These are phyloP conservation scores for Callitettix versicolor DNA, from an alignment of 1,140 invertebrate species.

Conservation along the genomic window DNA sequence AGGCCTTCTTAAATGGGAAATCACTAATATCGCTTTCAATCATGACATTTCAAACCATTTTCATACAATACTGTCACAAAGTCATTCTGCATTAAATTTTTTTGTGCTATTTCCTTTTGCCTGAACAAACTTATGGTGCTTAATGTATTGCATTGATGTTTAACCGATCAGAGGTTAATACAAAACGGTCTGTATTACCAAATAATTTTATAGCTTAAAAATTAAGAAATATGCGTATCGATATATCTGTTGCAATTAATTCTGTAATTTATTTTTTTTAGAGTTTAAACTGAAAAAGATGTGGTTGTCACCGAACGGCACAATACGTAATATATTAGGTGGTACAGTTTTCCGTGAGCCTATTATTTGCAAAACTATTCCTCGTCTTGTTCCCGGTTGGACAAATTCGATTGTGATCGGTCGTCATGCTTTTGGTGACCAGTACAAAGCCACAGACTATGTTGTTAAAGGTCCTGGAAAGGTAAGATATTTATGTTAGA, in stretches of 20 bases:
- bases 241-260: too few relatives aligned
- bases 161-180: not conserved
- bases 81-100: too few relatives aligned
- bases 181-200: not conserved
- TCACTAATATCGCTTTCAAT: too few relatives aligned
- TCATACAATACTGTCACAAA: too few relatives aligned
- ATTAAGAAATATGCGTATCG: too few relatives aligned
- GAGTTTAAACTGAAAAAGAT: slow-evolving; percentile 89
- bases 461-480: slow-evolving; percentile 60
- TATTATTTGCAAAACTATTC: slow-evolving; percentile 81
- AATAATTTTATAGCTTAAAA: not conserved
- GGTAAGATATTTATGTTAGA: too few relatives aligned
- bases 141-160: not conserved
- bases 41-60: too few relatives aligned
- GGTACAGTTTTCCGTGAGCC: slow-evolving; percentile 86
- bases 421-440: slow-evolving; percentile 81
- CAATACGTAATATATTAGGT: slow-evolving; percentile 82
- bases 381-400: slow-evolving; percentile 78
- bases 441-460: slow-evolving; percentile 81
- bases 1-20: too few relatives aligned
- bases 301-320: slow-evolving; percentile 87
- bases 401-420: slow-evolving; percentile 71
- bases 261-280: slow-evolving; percentile 31
- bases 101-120: too few relatives aligned
- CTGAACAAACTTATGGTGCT: too few relatives aligned